A percentile compares a stretch with the other conserved stretches of the same genome.
Conservation (phyloP, 2,888 invertebrate genomes). For the Rhaphigaster nebulosa region DNA sequence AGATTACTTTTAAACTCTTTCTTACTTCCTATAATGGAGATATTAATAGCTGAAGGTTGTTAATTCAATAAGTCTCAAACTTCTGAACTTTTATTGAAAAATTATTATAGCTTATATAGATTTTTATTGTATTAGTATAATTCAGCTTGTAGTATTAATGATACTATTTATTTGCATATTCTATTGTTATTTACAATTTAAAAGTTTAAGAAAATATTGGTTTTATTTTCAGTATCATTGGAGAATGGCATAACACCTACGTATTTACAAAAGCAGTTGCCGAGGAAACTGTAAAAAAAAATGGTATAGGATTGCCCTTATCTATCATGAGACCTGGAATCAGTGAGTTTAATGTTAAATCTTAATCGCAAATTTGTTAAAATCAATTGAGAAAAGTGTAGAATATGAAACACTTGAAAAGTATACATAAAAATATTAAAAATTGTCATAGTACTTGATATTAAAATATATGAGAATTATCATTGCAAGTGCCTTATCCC, state of each 20-base stretch:
- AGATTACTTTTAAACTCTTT: no score
- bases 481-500: no score
- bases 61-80: no score
- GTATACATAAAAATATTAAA: no score
- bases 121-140: background rate
- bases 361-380: no score
- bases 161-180: background rate
- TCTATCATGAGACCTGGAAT: slow-evolving; percentile 87
- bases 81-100: background rate
- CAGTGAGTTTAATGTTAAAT: slow-evolving; percentile 70
- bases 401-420: no score
- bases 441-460: no score
- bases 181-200: background rate
- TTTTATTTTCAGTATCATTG: slow-evolving; percentile 67
- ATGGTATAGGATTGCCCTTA: slow-evolving; percentile 76
- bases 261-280: slow-evolving; percentile 89
- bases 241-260: slow-evolving; percentile 85
- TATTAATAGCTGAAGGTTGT: no score
- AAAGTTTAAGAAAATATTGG: background rate
- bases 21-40: no score
- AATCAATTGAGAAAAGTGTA: no score
- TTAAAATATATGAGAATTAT: no score
- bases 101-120: no score
- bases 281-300: slow-evolving; percentile 77
- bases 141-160: background rate